Base-by-base conservation (phyloP, 1,140 invertebrate genomes). In the Tetragonula clypearis region DNA sequence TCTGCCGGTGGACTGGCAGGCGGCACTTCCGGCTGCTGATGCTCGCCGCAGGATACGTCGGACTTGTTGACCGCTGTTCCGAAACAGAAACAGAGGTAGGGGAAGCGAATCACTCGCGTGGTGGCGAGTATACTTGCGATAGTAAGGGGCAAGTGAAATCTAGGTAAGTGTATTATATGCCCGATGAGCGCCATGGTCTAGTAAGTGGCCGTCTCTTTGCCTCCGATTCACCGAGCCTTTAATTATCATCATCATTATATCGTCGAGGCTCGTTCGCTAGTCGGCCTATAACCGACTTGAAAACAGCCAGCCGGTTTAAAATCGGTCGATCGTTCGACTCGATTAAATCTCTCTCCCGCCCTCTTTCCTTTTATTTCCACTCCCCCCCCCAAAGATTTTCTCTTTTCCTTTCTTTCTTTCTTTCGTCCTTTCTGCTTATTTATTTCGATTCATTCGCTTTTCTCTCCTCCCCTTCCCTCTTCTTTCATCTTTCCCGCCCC, bases 121-220 rank as follows among this genome's bases (percentile, higher is more conserved):
- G 41, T 49, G 41, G 41, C 8, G 41, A 8, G 41, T 35, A 8
- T 49, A 49, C 41, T 49, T 49, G 41, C 41, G 8, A 49, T 49
- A 49, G 41, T 49, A 6, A 8, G 41, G 90, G 85, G 88, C 90
- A 89, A 92, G 94, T 95, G 94, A 95, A 95, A 95, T 95, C 93
- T 94, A 95, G 94, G 94, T 95, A 95, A 95, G 94, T 95, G 90
- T 95, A 95, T 94, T 95, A 94, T 95, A 95, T 95, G 94, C 93
- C 89, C 89, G 91, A 76, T 94, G 93, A 93, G 91, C 91, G 87
- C 88, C 87, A 94, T 94, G 94, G 94, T 95, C 94, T 95, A 95
- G 93, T 95, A 95, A 94, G 81, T 94, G 91, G 86, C 79, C 90
- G 92, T 90, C 92, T 93, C 91, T 49, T 8, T 49, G 41, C 41